Evolutionary conservation across 2,113 vertebrate species (phyloP).

Genomic region (Neolamprologus modestus): DNA sequence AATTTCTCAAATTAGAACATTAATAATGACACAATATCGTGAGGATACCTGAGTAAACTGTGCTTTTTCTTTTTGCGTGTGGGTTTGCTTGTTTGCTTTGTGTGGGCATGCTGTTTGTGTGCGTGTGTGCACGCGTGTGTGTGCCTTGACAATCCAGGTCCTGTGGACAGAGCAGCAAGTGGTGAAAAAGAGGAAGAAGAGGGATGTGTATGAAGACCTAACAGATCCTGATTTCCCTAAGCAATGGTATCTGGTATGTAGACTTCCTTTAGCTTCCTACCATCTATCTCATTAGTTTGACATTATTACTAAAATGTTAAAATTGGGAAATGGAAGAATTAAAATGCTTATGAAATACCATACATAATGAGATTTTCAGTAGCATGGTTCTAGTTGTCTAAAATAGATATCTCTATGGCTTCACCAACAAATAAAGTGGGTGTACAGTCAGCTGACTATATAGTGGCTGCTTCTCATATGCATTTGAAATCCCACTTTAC

Average conservation of each 20-base stretch:
- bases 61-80: background rate
- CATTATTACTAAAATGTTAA: background rate
- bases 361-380: background rate
- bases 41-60: background rate
- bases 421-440: background rate
- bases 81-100: background rate
- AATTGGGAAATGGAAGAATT: background rate
- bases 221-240: slow-evolving; percentile 88
- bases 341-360: background rate
- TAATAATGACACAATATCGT: background rate
- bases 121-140: background rate
- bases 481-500: background rate
- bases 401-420: background rate
- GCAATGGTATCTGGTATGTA: slow-evolving; percentile 96
- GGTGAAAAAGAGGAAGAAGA: slow-evolving; percentile 78
- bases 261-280: background rate
- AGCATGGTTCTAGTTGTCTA: background rate
- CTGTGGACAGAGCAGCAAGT: slow-evolving; percentile 92
- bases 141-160: slow-evolving; percentile 70
- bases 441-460: background rate
- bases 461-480: background rate
- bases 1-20: slow-evolving; percentile 15
- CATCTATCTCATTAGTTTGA: background rate
- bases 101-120: background rate
- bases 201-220: slow-evolving; percentile 83